Evolutionary conservation across 2,113 vertebrate genomes (phyloP).

Genomic region (Hippocampus guttulatus): DNA sequence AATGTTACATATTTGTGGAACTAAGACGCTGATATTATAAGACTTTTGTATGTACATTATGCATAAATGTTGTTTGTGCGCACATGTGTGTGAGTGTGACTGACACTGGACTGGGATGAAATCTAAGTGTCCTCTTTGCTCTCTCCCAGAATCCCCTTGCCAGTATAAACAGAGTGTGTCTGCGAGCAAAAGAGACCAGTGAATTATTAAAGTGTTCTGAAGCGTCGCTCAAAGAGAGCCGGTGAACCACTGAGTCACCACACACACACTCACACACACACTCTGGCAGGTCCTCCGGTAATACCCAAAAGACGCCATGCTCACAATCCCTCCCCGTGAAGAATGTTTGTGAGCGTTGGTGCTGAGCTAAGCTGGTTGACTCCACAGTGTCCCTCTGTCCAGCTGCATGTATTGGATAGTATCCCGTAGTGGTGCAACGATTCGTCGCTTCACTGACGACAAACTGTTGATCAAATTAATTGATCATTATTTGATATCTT

Average conservation of each 20-base stretch:
- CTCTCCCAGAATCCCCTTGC: constrained; percentile 48
- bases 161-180: constrained; percentile 61
- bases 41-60: not conserved
- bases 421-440: not conserved
- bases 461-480: too few species aligned
- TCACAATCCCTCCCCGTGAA: constrained; percentile 48
- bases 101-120: constrained; percentile 43
- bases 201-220: constrained; percentile 66
- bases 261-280: constrained; percentile 17
- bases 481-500: too few species aligned
- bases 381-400: constrained; percentile 22
- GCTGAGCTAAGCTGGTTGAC: constrained; percentile 52
- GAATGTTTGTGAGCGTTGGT: constrained; percentile 45
- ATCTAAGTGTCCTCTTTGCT: constrained; percentile 59
- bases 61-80: too few species aligned
- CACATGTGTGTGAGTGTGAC: not conserved
- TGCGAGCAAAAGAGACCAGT: constrained; percentile 60
- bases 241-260: constrained; percentile 46
- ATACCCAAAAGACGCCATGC: constrained; percentile 35
- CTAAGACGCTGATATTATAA: not conserved
- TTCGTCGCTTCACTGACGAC: too few species aligned
- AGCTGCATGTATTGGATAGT: not conserved
- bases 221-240: constrained; percentile 52
- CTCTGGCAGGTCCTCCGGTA: not conserved
- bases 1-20: not conserved